These are phyloP conservation scores for Hippocampus zosterae DNA, from an alignment of 2,113 vertebrate species.

Conservation along the genomic window DNA sequence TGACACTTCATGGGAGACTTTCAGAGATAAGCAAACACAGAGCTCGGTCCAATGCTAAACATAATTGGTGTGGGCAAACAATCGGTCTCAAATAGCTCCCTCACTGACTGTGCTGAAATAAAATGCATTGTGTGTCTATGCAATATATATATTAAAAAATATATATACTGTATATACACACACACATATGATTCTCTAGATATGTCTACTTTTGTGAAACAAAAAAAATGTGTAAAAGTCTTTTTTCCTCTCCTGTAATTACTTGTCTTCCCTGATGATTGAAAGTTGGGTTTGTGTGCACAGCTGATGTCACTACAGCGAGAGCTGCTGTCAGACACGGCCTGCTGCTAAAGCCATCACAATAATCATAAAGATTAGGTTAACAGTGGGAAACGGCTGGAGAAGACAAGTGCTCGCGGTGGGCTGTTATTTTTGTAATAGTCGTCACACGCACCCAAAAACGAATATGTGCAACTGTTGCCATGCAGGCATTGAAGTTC, in stretches of 20 bases:
- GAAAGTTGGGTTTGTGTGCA: slow-evolving; percentile 48
- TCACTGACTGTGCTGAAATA: slow-evolving; percentile 16
- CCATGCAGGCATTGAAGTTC: background rate
- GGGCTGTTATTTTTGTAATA: slow-evolving; percentile 62
- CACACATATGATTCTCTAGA: too few species aligned
- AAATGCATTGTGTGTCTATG: background rate
- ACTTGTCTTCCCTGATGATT: slow-evolving; percentile 54
- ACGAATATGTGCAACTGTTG: slow-evolving; percentile 47
- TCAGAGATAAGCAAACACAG: slow-evolving; percentile 59
- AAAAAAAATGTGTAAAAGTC: background rate
- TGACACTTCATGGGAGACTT: slow-evolving; percentile 66
- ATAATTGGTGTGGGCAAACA: slow-evolving; percentile 59
- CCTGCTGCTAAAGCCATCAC: slow-evolving; percentile 70
- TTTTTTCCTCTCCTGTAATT: slow-evolving; percentile 26
- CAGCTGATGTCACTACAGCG: slow-evolving; percentile 54
- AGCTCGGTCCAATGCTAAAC: slow-evolving; percentile 44
- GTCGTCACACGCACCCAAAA: slow-evolving; percentile 32
- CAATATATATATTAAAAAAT: background rate
- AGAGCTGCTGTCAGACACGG: slow-evolving; percentile 61
- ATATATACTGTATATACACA: background rate
- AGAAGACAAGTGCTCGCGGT: slow-evolving; percentile 69
- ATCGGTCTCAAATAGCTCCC: slow-evolving; percentile 19
- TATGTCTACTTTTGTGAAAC: too few species aligned
- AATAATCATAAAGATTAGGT: slow-evolving; percentile 72
- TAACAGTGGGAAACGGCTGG: slow-evolving; percentile 62